These are phyloP conservation scores for Herpetotheres cachinnans DNA, from an alignment of 2,113 vertebrate species.

Conservation along the genomic window DNA sequence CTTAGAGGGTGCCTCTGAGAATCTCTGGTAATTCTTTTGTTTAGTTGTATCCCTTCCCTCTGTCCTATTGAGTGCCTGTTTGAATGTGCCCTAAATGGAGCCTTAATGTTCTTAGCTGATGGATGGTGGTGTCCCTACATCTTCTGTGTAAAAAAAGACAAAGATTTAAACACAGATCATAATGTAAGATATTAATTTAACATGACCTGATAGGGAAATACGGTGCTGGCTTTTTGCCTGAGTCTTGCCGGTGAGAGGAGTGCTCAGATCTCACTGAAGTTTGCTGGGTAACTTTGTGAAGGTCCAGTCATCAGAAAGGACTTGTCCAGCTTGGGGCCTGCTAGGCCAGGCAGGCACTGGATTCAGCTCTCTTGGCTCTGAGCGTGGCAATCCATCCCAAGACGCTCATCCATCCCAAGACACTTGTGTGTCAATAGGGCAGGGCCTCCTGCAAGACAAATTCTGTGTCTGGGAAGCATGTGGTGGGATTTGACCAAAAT, in stretches of 20 bases:
- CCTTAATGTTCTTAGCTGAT: not conserved
- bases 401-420: too few species aligned
- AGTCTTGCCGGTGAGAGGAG: not conserved
- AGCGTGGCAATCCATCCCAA: too few species aligned
- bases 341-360: not conserved
- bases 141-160: not conserved
- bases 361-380: not conserved
- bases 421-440: not conserved
- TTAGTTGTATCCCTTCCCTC: not conserved
- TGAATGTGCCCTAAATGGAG: not conserved
- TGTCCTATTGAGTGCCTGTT: not conserved
- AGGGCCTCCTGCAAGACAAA: not conserved
- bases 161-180: not conserved
- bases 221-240: not conserved
- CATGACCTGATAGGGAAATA: accelerated
- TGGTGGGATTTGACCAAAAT: not conserved
- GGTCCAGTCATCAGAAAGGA: not conserved
- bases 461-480: not conserved
- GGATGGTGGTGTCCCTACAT: not conserved
- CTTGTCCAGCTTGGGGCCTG: not conserved
- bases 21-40: not conserved
- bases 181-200: not conserved
- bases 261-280: not conserved
- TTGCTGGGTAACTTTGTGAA: not conserved
- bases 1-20: not conserved